A percentile compares a stretch with the other conserved stretches of the same genome.
Evolutionary conservation across 2,888 invertebrate genomes (phyloP).

Genomic region (Drepana falcataria): DNA sequence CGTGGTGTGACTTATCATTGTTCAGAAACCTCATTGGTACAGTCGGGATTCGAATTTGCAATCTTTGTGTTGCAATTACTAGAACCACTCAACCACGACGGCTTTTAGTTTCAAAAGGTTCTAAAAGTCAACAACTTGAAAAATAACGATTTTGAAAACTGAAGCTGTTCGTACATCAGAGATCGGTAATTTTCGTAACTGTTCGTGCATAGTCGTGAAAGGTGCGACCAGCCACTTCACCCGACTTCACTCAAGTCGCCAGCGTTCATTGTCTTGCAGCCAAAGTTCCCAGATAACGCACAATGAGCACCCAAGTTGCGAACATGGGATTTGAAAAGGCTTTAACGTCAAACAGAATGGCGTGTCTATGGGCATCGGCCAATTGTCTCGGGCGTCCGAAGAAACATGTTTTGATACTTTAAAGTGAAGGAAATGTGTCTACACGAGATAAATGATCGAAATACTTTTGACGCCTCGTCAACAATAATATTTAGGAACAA

Average conservation of each 20-base stretch:
- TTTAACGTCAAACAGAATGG: conserved; percentile 24
- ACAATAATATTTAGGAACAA: conserved; percentile 9
- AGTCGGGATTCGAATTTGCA: no score
- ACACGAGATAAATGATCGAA: background rate
- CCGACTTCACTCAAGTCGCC: conserved; percentile 9
- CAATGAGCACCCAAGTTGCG: conserved; percentile 58
- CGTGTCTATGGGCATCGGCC: conserved; percentile 9
- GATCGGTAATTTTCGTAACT: background rate
- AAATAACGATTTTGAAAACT: background rate
- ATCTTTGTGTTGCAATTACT: no score
- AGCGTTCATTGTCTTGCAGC: conserved; percentile 7
- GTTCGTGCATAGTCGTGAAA: background rate
- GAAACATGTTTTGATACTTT: background rate
- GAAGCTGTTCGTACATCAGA: background rate
- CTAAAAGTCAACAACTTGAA: no score
- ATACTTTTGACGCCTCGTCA: conserved; percentile 1
- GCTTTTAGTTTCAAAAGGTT: no score
- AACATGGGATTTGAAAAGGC: conserved; percentile 54
- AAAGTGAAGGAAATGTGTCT: background rate
- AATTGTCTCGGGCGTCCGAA: conserved; percentile 10
- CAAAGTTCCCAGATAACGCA: conserved; percentile 13
- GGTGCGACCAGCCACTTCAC: background rate
- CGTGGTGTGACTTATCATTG: no score
- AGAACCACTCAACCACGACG: no score
- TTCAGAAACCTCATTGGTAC: no score